Evolutionary conservation across 2,113 vertebrate species (phyloP).

Genomic region (Cyanoderma ruficeps): DNA sequence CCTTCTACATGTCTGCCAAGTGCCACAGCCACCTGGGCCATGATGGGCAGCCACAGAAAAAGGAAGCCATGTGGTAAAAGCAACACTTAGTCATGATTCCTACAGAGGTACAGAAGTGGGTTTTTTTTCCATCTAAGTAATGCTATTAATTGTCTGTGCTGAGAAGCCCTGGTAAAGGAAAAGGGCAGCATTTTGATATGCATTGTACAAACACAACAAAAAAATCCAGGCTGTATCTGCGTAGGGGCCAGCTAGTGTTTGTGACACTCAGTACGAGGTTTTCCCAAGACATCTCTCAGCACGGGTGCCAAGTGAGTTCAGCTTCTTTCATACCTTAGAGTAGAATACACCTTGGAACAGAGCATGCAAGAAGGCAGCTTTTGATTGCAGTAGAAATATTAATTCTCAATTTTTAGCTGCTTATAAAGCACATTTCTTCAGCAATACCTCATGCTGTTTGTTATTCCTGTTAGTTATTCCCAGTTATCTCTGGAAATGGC

Average conservation of each 20-base stretch:
- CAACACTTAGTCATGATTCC: not conserved
- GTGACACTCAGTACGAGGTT: not conserved
- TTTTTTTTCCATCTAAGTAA: not conserved
- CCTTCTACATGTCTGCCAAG: not conserved
- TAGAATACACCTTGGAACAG: not conserved
- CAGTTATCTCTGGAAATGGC: not conserved
- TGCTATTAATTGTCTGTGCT: not conserved
- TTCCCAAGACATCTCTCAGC: not conserved
- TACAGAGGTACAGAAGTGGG: not conserved
- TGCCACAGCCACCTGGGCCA: not conserved
- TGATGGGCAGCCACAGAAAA: not conserved
- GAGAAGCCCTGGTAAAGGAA: not conserved
- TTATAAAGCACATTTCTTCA: not conserved
- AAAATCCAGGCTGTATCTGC: rapidly evolving
- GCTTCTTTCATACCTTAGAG: not conserved
- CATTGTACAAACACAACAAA: not conserved
- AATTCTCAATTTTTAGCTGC: not conserved
- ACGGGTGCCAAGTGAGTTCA: not conserved
- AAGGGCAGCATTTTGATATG: not conserved
- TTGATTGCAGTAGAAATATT: not conserved
- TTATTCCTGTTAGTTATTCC: not conserved
- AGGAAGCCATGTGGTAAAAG: not conserved
- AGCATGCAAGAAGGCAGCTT: not conserved
- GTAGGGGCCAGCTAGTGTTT: not conserved
- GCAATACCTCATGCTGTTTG: not conserved